Conservation (phyloP, 2,888 invertebrate genomes). For the Hyposoter dolosus region DNA sequence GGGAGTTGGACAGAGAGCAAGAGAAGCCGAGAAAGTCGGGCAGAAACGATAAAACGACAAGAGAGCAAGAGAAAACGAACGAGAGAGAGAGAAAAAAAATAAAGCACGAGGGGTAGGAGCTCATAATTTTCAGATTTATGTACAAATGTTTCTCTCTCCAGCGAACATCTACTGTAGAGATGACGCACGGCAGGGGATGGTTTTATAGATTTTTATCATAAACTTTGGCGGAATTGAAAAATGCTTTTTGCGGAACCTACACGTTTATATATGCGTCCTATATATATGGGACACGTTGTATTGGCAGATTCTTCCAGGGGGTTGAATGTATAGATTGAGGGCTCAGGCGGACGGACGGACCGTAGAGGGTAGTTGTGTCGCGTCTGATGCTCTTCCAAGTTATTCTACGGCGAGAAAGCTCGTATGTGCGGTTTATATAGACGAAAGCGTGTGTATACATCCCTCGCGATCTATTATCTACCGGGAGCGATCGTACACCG, state of each 20-base stretch:
- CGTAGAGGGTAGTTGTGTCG: constrained; percentile 51
- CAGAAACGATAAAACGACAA: constrained; percentile 59
- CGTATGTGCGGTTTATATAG: constrained; percentile 69
- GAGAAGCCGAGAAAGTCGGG: constrained; percentile 43
- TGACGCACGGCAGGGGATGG: constrained; percentile 63
- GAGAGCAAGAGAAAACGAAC: constrained; percentile 25
- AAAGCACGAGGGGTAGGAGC: constrained; percentile 68
- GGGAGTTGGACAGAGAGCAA: constrained; percentile 43
- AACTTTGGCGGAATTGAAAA: constrained; percentile 84
- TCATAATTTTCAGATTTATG: constrained; percentile 85
- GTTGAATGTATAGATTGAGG: constrained; percentile 8
- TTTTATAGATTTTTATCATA: constrained; percentile 80
- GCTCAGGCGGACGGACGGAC: constrained; percentile 47
- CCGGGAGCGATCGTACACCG: constrained; percentile 58
- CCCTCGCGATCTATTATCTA: constrained; percentile 67
- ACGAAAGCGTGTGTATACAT: constrained; percentile 45
- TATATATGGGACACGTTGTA: constrained; percentile 23
- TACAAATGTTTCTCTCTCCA: constrained; percentile 81
- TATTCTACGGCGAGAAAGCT: constrained; percentile 81
- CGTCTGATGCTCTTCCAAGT: constrained; percentile 50
- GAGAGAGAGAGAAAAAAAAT: constrained; percentile 3
- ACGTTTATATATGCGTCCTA: constrained; percentile 2
- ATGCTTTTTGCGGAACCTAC: constrained; percentile 76
- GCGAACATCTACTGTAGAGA: constrained; percentile 62
- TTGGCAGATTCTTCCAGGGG: constrained; percentile 44